Percentiles rank a stretch among this genome's conserved stretches.
Evolutionary conservation across 2,113 vertebrate species (phyloP).

Genomic region (Phrynosoma platyrhinos): DNA sequence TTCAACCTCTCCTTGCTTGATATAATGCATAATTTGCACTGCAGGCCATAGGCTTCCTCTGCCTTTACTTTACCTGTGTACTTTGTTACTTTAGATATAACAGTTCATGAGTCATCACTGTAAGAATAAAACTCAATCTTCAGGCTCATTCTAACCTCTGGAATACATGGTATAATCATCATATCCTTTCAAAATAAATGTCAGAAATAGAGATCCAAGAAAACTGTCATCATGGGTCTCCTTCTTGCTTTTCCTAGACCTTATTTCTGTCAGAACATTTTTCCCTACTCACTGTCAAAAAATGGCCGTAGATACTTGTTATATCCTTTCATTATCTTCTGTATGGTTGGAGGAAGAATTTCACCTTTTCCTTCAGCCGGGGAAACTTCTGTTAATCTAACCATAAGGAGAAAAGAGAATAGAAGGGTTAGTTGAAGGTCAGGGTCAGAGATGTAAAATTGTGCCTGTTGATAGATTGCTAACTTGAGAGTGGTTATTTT

Average conservation of each 20-base stretch:
- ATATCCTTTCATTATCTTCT: slow-evolving; percentile 92
- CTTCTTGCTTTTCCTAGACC: neutral
- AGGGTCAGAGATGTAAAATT: neutral
- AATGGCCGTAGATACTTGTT: slow-evolving; percentile 93
- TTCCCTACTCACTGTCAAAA: slow-evolving; percentile 87
- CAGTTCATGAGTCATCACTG: neutral
- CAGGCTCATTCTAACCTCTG: neutral
- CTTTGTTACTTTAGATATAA: neutral
- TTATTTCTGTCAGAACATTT: neutral
- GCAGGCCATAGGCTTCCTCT: neutral
- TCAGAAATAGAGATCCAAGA: neutral
- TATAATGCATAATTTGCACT: neutral
- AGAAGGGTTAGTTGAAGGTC: neutral
- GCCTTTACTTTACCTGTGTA: neutral
- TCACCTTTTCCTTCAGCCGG: slow-evolving; percentile 83
- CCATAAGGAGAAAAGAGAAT: slow-evolving; percentile 7
- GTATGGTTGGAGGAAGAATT: slow-evolving; percentile 89
- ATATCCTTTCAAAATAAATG: neutral
- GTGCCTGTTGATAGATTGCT: neutral
- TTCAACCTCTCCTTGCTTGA: neutral
- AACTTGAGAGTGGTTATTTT: neutral
- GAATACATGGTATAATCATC: neutral
- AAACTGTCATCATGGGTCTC: neutral
- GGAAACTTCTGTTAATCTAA: slow-evolving; percentile 50
- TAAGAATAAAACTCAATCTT: neutral